Conservation (phyloP, 2,888 invertebrate species). For the Bimastos eiseni region DNA sequence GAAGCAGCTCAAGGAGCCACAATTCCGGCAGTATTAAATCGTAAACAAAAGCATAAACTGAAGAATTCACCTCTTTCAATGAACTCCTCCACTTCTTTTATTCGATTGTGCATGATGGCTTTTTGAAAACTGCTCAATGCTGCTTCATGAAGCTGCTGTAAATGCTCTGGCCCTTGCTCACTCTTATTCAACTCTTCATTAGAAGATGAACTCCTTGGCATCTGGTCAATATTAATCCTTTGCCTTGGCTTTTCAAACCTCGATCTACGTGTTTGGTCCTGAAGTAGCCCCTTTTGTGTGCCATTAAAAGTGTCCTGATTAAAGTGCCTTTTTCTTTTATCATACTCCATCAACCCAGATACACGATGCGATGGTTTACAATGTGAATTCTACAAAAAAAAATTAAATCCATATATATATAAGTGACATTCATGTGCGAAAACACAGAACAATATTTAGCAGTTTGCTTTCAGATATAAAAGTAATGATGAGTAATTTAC, state of each 20-base stretch:
- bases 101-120: constrained; percentile 6
- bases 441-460: background rate
- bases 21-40: background rate
- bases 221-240: constrained; percentile 3
- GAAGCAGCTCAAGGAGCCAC: background rate
- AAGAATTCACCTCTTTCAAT: background rate
- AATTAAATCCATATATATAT: background rate
- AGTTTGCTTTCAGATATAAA: background rate
- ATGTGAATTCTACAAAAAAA: background rate
- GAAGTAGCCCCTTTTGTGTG: background rate
- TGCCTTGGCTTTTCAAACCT: constrained; percentile 13
- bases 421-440: background rate
- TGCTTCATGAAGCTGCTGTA: background rate
- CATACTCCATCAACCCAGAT: background rate
- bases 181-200: background rate
- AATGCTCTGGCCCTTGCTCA: background rate
- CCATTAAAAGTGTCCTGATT: background rate
- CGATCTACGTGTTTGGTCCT: background rate
- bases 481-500: background rate
- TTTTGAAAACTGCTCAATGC: background rate
- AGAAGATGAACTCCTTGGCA: background rate
- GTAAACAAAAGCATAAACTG: background rate
- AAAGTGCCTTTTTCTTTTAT: background rate
- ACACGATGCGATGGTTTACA: background rate
- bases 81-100: background rate